Percentiles rank a stretch among this genome's conserved stretches.
phyloP scores from a whole-genome alignment of 2,797 vertebrate genomes.

The Cichlasoma orientale region DNA sequence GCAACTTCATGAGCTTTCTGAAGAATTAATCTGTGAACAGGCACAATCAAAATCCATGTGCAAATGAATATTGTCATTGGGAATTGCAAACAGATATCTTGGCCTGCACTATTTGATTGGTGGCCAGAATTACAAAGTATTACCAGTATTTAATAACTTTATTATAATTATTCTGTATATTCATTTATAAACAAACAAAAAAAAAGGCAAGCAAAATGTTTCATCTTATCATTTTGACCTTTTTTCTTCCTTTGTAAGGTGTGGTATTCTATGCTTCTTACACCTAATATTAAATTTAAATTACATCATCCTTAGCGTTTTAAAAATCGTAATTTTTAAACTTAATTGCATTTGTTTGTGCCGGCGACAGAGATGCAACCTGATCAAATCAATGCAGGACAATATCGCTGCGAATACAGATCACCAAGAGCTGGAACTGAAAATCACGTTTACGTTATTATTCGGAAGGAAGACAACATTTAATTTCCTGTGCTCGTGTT shows the following conservation, averaged over 20 bases:
- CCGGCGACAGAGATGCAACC: conserved; percentile 7
- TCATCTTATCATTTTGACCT: background rate
- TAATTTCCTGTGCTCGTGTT: conserved; percentile 51
- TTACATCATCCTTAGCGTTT: background rate
- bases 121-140: conserved; percentile 1
- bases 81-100: conserved; percentile 39
- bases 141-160: background rate
- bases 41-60: conserved; percentile 25
- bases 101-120: background rate
- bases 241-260: background rate
- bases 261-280: background rate
- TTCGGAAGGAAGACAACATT: conserved; percentile 40
- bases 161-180: background rate
- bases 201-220: background rate
- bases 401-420: conserved; percentile 17
- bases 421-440: background rate
- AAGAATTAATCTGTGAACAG: conserved; percentile 13
- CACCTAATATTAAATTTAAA: background rate
- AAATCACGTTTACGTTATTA: conserved; percentile 26
- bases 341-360: background rate
- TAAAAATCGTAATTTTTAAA: background rate
- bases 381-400: conserved; percentile 23
- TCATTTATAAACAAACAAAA: background rate
- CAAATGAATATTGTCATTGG: conserved; percentile 37
- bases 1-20: conserved; percentile 57